Evolutionary conservation across 2,888 invertebrate genomes (phyloP), one percentile per base, ranked within the genome.

Genomic region (Drosophila falleni): DNA sequence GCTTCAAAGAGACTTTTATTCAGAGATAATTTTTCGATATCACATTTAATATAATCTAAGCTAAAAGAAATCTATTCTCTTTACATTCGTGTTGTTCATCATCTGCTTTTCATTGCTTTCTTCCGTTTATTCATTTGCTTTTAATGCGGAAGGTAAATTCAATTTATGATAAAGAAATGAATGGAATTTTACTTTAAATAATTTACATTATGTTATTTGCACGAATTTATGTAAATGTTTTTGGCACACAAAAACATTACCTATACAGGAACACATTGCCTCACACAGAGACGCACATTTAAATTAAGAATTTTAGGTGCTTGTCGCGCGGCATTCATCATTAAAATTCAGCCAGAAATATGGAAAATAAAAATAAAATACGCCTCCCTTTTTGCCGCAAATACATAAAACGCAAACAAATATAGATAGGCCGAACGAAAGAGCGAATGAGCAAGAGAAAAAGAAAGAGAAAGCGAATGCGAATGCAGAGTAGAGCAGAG

Each of bases 141-240:
- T 35, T 44, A 23, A 8, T n/a, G n/a, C 19, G 23, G 44, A 29
- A 53, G 49, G 23, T 46, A 64, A 73, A 75, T 71, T 66, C 33
- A 68, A 70, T 81, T 82, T 67, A 15, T 8, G 8, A 37, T 46
- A 39, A 61, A 46, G 54, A 47, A 51, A 35, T 46, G 29, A 65
- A 44, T 29, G 62, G 49, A 74, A 64, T 68, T 65, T 62, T 46
- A 37, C 23, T 33, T 51, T 70, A 67, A 79, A 72, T 69, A 80
- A 78, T 84, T 81, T 74, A 65, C 71, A 77, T 87, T 37, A 63
- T 66, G 75, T 81, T 85, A 83, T 83, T 79, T 79, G 47, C 66
- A 65, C 59, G 63, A 65, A 67, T 79, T 70, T 75, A 79, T 84
- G 83, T 50, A 70, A 74, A 87, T 81, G 63, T 72, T 58, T 50